Evolutionary conservation across 2,888 invertebrate species (phyloP), one percentile per base, ranked within the genome.

Genomic region (Yponomeuta cagnagella): DNA sequence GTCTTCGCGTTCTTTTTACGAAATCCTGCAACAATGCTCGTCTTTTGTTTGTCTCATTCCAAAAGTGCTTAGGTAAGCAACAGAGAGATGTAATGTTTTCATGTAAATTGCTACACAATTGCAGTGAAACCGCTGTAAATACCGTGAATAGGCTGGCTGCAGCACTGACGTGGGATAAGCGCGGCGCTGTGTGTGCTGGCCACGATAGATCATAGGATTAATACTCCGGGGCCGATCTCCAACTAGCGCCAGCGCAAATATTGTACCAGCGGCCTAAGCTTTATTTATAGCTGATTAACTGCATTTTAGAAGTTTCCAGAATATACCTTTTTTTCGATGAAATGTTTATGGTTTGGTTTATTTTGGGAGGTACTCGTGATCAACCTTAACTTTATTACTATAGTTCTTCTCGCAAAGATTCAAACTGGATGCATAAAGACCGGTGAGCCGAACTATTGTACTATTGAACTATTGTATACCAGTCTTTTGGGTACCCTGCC

Each of bases 141-240:
- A 15, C 52, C 52, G 52, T 58, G 15, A 58, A 58, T 58, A 58
- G 52, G 52, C 52, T 58, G 52, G 52, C 52, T 58, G 15, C 15
- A 58, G 15, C 52, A 58, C 52, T 58, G 52, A 58, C 52, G 52
- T 58, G 52, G 52, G 52, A 58, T 58, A 58, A 58, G 52, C 15
- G n/a, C 10, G 37, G n/a, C 15, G 37, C 37, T 37, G 43, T 67
- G 37, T 37, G 43, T 67, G 12, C 43, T 9, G 31, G 12, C 64
- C 72, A 66, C 71, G 76, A 75, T 80, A 79, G 74, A 79, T 80
- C 79, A 79, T 70, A 48, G 77, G 77, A 80, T 80, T 80, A 79
- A 77, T 77, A 77, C 76, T 71, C 71, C 74, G 74, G 70, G 74
- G 73, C 75, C 76, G 76, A 76, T 76, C 73, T 77, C 71, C 72